Conservation (phyloP, 1,140 invertebrate genomes). For the Andricus grossulariae region DNA sequence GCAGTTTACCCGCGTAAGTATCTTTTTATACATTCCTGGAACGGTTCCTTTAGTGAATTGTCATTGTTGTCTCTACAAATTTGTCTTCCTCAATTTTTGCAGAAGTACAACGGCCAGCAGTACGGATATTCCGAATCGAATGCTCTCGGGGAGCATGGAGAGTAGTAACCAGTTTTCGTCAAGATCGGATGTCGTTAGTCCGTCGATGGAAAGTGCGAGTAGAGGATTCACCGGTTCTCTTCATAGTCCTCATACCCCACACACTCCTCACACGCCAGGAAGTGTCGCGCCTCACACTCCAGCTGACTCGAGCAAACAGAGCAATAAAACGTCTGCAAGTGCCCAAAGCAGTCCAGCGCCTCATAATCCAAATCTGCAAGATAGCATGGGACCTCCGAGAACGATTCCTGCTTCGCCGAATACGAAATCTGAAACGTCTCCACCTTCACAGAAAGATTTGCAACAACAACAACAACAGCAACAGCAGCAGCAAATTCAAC, state of each 20-base stretch:
- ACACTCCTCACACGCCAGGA: conserved; percentile 71
- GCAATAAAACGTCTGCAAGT: conserved; percentile 66
- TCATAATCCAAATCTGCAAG: conserved; percentile 65
- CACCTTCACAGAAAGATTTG: conserved; percentile 66
- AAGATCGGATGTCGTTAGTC: conserved; percentile 69
- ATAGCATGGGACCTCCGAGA: conserved; percentile 72
- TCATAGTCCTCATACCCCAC: conserved; percentile 73
- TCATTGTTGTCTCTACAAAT: too few relatives aligned
- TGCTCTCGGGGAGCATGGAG: conserved; percentile 65
- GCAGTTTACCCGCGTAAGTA: conserved; percentile 78
- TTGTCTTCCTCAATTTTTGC: conserved; percentile 29
- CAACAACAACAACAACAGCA: conserved; percentile 64
- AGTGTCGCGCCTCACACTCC: conserved; percentile 70
- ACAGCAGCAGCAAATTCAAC: conserved; percentile 38
- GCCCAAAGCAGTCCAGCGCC: conserved; percentile 73
- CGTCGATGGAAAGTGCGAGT: conserved; percentile 71
- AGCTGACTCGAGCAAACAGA: conserved; percentile 60
- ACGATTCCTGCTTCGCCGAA: conserved; percentile 72
- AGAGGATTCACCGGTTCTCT: conserved; percentile 68
- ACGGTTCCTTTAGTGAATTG: not conserved
- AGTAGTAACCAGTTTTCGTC: conserved; percentile 65
- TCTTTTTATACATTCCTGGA: not conserved
- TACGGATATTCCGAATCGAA: conserved; percentile 66
- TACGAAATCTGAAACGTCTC: conserved; percentile 71
- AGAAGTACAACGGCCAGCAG: conserved; percentile 63